Base-by-base conservation (phyloP, 2,888 invertebrate genomes). In the Parasteatoda lunata region DNA sequence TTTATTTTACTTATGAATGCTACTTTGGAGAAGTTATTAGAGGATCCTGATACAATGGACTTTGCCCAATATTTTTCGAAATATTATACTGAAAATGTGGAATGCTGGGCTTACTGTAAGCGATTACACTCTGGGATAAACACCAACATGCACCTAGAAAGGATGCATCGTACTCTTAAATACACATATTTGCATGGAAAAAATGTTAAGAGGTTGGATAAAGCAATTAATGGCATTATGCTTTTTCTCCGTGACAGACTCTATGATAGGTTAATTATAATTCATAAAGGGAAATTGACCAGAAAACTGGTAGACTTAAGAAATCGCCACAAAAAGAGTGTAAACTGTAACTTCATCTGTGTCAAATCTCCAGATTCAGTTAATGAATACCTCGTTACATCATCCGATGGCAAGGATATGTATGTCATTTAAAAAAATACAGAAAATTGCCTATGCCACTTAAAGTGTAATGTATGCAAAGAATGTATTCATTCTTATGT, bases 171-270 rank as follows among this genome's bases (percentile, higher is more conserved):
- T 7, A 52, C 52, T 7, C 52, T 52, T 7, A 54, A 54, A 3
- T 68, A 68, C 9, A 68, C 5, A 11, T 68, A 68, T 68, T 8
- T 68, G 5, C 68, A 3, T 30, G 30, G 68, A 9, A 15, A 68
- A 30, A 68, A 68, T 30, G 68, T 68, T n/a, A n/a, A 68, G 30
- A 68, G 30, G 5, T 3, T 68, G 5, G 30, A 68, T 15, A 68
- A 68, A n/a, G 68, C 68, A 9, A 68, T 68, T 30, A 11, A 68
- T 68, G 68, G 68, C 5, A 5, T 68, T 30, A 68, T 68, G 68
- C 3, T 6, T 4, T 68, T 68, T 15, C 8, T 68, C 3, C 30
- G 30, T 4, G 13, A 68, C 30, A 68, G 30, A n/a, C 3, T 68
- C 8, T 15, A 15, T 68, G 68, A 68, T 3, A 0, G 30, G 0